Evolutionary conservation across 1,140 invertebrate genomes (phyloP).

Genomic region (Bombus balteatus): DNA sequence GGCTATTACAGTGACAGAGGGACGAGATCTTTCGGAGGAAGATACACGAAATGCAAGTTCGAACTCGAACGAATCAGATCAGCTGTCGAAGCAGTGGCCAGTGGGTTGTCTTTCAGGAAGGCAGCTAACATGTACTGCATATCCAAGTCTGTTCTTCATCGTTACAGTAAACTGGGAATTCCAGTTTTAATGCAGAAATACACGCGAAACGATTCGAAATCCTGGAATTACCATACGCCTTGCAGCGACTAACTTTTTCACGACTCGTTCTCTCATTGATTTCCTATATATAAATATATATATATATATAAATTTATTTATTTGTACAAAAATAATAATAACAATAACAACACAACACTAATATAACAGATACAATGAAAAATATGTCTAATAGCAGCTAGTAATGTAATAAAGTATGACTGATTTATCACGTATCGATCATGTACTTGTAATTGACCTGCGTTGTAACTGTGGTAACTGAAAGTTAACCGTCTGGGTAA

Average conservation of each 20-base stretch:
- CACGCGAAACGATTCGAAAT: slow-evolving; percentile 38
- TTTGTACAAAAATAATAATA: not conserved
- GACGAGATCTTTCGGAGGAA: slow-evolving; percentile 4
- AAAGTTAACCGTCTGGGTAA: not conserved
- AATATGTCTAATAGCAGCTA: not conserved
- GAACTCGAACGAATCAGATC: slow-evolving; percentile 56
- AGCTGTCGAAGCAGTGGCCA: slow-evolving; percentile 72
- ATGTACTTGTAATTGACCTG: not conserved
- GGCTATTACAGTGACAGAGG: not conserved
- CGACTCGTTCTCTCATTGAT: not conserved
- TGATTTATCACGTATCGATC: not conserved
- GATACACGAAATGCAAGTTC: slow-evolving; percentile 41
- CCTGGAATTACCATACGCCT: not conserved
- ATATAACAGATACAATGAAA: not conserved
- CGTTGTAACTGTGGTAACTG: not conserved
- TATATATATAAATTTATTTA: not conserved
- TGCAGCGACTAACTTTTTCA: not conserved
- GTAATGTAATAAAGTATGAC: not conserved
- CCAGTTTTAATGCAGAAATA: slow-evolving; percentile 40
- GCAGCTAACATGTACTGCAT: slow-evolving; percentile 71
- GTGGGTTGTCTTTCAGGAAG: slow-evolving; percentile 77
- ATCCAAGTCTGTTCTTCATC: slow-evolving; percentile 74
- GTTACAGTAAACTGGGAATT: slow-evolving; percentile 70
- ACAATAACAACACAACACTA: not conserved
- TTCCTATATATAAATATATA: not conserved